Percentiles rank a stretch among this genome's conserved stretches.
Conservation (phyloP, 2,113 vertebrate species). For the Opisthocomus hoazin region DNA sequence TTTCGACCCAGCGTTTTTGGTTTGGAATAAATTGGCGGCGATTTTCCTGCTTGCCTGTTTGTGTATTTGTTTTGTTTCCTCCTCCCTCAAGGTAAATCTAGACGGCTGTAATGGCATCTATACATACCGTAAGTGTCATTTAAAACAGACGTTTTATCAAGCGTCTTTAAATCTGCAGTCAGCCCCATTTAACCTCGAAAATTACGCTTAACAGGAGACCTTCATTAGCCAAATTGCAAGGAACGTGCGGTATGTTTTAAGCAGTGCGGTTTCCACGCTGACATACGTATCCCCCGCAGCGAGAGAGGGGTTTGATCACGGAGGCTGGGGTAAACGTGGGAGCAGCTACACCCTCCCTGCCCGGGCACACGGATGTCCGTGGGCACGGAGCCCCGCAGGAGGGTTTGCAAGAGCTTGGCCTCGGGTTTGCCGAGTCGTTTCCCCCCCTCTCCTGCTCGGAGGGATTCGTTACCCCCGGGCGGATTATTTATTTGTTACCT, state of each 20-base stretch:
- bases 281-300: too few species aligned
- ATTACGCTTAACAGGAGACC: background rate
- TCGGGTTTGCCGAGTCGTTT: background rate
- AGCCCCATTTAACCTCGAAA: conserved; percentile 42
- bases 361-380: background rate
- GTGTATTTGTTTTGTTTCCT: conserved; percentile 11
- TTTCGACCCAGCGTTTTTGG: background rate
- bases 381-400: background rate
- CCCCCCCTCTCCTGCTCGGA: background rate
- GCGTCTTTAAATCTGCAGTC: conserved; percentile 9
- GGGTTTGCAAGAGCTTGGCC: background rate
- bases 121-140: background rate
- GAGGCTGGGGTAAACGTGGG: background rate
- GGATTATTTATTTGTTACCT: conserved; percentile 50
- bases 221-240: conserved; percentile 16
- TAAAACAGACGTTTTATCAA: conserved; percentile 34
- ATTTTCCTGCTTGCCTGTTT: background rate
- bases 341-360: background rate
- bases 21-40: background rate
- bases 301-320: background rate
- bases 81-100: background rate
- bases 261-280: background rate
- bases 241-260: background rate
- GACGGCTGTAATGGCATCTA: background rate
- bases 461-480: background rate